Conservation (phyloP, 2,797 vertebrate genomes). For the Amazona finschi region DNA sequence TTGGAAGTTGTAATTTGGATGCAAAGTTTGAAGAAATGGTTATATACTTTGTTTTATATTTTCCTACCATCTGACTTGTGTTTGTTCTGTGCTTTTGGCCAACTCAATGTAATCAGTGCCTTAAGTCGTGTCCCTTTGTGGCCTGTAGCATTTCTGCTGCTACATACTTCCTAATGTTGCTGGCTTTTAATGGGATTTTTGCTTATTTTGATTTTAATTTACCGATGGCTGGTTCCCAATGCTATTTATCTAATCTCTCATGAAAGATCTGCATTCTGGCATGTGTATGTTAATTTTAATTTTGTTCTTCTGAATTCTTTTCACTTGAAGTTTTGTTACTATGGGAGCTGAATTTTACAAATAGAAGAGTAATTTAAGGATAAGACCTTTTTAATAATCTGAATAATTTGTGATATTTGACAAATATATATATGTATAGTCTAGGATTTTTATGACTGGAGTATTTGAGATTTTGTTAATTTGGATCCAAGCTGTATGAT, state of each 20-base stretch:
- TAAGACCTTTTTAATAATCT: slow-evolving; percentile 45
- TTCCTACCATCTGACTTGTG: not conserved
- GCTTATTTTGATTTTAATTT: not conserved
- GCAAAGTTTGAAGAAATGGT: not conserved
- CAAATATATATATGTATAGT: not conserved
- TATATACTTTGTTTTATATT: not conserved
- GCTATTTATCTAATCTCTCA: not conserved
- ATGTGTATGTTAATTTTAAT: not conserved
- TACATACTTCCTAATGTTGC: not conserved
- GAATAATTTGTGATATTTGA: slow-evolving; percentile 45
- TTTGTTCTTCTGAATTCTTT: slow-evolving; percentile 3
- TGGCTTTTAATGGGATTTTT: not conserved
- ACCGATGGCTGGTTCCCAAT: not conserved
- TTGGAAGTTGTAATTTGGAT: not conserved
- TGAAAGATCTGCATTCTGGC: not conserved
- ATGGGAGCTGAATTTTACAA: slow-evolving; percentile 31
- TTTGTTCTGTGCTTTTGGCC: not conserved
- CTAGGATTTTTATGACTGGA: slow-evolving; percentile 19
- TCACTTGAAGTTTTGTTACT: slow-evolving; percentile 29
- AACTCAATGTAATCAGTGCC: not conserved
- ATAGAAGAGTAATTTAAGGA: slow-evolving; percentile 39
- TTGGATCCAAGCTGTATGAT: not conserved
- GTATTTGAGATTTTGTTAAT: slow-evolving; percentile 34
- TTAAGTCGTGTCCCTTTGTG: not conserved
- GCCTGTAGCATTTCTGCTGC: not conserved